Percentiles rank a stretch among this genome's conserved stretches.
Conservation (phyloP, 2,113 vertebrate species). For the Aepyceros melampus region DNA sequence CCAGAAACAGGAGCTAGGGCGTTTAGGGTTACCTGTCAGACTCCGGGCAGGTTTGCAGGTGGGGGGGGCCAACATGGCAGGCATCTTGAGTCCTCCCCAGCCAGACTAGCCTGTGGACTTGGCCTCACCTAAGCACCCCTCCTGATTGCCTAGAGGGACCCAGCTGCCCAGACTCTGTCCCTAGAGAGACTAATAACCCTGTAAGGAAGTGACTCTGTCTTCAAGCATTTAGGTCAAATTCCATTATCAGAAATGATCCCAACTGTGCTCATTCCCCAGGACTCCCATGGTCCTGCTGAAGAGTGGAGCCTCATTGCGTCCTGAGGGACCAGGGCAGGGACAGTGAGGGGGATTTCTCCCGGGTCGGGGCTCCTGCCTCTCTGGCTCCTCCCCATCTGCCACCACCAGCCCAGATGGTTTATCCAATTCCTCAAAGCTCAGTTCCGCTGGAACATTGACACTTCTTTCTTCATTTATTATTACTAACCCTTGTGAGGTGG, state of each 20-base stretch:
- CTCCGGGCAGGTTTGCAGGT: background rate
- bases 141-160: background rate
- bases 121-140: background rate
- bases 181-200: slow-evolving; percentile 29
- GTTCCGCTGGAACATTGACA: background rate
- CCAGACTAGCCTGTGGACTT: background rate
- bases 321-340: background rate
- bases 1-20: background rate
- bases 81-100: background rate
- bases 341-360: background rate
- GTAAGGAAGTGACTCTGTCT: slow-evolving; percentile 21
- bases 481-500: background rate
- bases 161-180: slow-evolving; percentile 43
- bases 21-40: background rate
- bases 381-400: background rate
- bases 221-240: slow-evolving; percentile 45
- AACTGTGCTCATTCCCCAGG: background rate
- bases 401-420: background rate
- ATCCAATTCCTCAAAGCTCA: background rate
- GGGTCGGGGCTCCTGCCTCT: background rate
- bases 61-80: background rate
- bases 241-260: background rate
- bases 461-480: background rate
- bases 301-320: background rate
- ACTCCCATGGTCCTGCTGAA: background rate